Base-by-base conservation (phyloP, 2,113 vertebrate genomes). In the Xenopus laevis region DNA sequence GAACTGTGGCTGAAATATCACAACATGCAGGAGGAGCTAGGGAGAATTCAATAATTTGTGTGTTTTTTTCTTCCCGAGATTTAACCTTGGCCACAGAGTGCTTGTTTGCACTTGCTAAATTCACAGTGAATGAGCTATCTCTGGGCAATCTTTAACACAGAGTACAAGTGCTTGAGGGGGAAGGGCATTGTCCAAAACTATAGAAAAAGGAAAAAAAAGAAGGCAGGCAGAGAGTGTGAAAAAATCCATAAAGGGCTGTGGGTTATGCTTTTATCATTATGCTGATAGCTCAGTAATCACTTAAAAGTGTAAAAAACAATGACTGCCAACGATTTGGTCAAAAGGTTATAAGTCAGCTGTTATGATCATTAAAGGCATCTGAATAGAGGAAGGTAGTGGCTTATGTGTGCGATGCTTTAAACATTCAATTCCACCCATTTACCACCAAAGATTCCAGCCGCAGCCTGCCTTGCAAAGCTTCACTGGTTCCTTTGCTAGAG, bases 51-150 rank as follows among this genome's bases (percentile, higher is more conserved):
- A 68, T 69, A 55, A 21, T 40, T 40, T 40, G 33, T 40, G 33
- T 40, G 8, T n/a, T 27, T 75, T 69, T 68, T 58, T 23, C 21
- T 80, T 47, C 80, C 76, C 79, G 75, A 62, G 76, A 80, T 68
- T 69, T 81, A 83, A 78, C 80, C 70, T 82, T 81, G 84, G 77
- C 77, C 78, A 53, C 72, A 76, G 80, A 69, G 79, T 77, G 44
- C 77, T 57, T 64, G 81, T 77, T 81, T 82, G 69, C 85, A 84
- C 85, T 89, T 84, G 84, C 75, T 81, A 17, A 84, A 81, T 81
- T 82, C 78, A 77, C 44, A 65, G 80, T 58, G 80, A 84, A 78
- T 79, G 83, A 83, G 84, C 83, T 82, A 74, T 74, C 74, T 64
- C 13, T 79, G 81, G 86, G 71, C 81, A 72, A 4, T 72, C 78